Evolutionary conservation across 2,888 invertebrate genomes (phyloP), one percentile per base, ranked within the genome.

Genomic region (Dryobotodes eremita): DNA sequence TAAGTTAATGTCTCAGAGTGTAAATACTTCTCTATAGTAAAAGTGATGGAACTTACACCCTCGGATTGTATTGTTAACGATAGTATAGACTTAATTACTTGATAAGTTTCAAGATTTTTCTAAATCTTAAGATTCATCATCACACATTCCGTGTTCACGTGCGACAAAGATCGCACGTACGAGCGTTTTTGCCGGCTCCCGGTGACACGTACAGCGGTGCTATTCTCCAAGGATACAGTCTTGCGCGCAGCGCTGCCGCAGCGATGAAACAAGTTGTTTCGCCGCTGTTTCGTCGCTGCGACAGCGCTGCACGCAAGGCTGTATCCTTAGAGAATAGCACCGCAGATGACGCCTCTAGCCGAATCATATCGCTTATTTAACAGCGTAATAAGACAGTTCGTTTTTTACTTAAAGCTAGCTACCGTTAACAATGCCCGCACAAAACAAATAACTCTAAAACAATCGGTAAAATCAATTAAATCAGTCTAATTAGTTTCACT

Each of bases 401-500:
- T 2, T 13, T 26, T 15, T 2, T 15, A 26, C 59, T 17, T 3
- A 31, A 61, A 46, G 42, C 26, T 1, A 42, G 42, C 36, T n/a
- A 53, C 48, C 23, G 17, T 46, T 4, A 59, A 66, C 48, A 68
- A 55, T 5, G 7, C 13, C 71, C 68, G 71, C 80, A 68, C 71
- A 64, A 46, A 77, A 74, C 48, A 0, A 71, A 75, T 64, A 82
- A 50, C 72, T 78, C 62, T 86, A 88, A 86, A 89, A 90, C 86
- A 89, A 89, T 89, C 88, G 77, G 75, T 80, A 79, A 92, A 92
- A 92, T 91, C 89, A 93, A 90, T n/a, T 83, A 94, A 94, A 94
- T 95, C 95, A 95, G 95, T 95, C 95, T 95, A 94, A 94, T 90
- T 90, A 74, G 91, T 95, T 94, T 86, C 93, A 89, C 94, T 94